Percentiles rank a stretch among this genome's conserved stretches.
These are phyloP conservation scores for Tonatia bakeri DNA, from an alignment of 2,113 vertebrate genomes.

Conservation along the genomic window DNA sequence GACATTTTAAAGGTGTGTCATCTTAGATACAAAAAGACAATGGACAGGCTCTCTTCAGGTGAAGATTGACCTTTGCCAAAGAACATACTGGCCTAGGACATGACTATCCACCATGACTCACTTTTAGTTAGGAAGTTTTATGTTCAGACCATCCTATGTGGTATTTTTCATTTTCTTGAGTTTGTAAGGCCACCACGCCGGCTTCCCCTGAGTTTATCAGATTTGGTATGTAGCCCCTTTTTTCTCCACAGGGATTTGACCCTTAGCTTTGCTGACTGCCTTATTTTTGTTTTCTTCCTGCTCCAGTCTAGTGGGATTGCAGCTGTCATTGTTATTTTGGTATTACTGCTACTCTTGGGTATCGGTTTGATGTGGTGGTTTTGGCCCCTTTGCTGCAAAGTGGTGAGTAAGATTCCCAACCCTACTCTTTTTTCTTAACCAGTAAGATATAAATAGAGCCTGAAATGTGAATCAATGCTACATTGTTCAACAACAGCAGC, in stretches of 20 bases:
- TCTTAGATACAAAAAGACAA: not conserved
- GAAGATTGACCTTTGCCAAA: not conserved
- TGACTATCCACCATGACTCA: not conserved
- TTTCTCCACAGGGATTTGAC: not conserved
- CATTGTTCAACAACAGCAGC: not conserved
- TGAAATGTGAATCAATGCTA: not conserved
- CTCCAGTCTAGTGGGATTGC: slow-evolving; percentile 84
- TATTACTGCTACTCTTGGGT: slow-evolving; percentile 85
- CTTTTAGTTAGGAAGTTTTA: not conserved
- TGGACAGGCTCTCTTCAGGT: not conserved
- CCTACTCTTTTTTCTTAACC: not conserved
- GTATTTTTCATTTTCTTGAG: not conserved
- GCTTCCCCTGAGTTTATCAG: not conserved
- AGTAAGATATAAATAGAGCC: not conserved
- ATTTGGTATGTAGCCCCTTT: not conserved
- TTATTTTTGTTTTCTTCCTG: slow-evolving; percentile 13
- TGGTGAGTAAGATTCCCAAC: slow-evolving; percentile 86
- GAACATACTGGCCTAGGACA: not conserved
- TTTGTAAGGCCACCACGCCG: not conserved
- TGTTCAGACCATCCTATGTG: not conserved
- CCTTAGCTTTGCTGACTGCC: not conserved
- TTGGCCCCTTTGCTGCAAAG: slow-evolving; percentile 96
- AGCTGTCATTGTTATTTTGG: slow-evolving; percentile 87
- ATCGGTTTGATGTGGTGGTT: slow-evolving; percentile 95
- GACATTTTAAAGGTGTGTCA: not conserved